Percentiles rank a stretch among this genome's conserved stretches.
Evolutionary conservation across 2,888 invertebrate genomes (phyloP).

Genomic region (Drosophila testacea): DNA sequence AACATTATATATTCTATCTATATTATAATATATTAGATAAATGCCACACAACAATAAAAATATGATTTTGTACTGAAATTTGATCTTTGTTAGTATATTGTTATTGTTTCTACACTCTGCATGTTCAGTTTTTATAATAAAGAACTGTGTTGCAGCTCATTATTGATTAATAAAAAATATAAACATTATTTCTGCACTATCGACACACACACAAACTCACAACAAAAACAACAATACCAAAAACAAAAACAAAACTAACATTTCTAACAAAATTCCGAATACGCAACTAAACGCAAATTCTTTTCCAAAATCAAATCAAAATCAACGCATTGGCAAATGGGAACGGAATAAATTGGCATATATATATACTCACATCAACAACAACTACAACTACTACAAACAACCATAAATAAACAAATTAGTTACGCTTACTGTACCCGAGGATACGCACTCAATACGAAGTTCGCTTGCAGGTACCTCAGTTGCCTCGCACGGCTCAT

Average conservation of each 20-base stretch:
- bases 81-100: constrained; percentile 29
- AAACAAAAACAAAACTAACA: constrained; percentile 49
- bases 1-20: constrained; percentile 34
- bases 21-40: constrained; percentile 43
- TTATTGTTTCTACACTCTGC: constrained; percentile 33
- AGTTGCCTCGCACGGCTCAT: constrained; percentile 84
- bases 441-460: constrained; percentile 85
- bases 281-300: constrained; percentile 60
- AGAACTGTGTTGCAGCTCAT: constrained; percentile 37
- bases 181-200: constrained; percentile 61
- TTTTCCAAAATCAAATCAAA: constrained; percentile 43
- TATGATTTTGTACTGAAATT: constrained; percentile 71
- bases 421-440: constrained; percentile 85
- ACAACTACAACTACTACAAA: constrained; percentile 9
- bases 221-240: constrained; percentile 31
- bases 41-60: constrained; percentile 58
- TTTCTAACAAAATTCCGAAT: constrained; percentile 50
- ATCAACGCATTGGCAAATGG: constrained; percentile 44
- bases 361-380: constrained; percentile 10
- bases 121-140: constrained; percentile 34
- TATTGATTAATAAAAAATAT: constrained; percentile 35
- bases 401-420: constrained; percentile 52
- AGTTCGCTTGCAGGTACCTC: constrained; percentile 86
- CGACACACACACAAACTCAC: constrained; percentile 15
- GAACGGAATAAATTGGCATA: constrained; percentile 27